phyloP scores from a whole-genome alignment of 1,140 invertebrate species.

The Lordiphosa clarofinis region DNA sequence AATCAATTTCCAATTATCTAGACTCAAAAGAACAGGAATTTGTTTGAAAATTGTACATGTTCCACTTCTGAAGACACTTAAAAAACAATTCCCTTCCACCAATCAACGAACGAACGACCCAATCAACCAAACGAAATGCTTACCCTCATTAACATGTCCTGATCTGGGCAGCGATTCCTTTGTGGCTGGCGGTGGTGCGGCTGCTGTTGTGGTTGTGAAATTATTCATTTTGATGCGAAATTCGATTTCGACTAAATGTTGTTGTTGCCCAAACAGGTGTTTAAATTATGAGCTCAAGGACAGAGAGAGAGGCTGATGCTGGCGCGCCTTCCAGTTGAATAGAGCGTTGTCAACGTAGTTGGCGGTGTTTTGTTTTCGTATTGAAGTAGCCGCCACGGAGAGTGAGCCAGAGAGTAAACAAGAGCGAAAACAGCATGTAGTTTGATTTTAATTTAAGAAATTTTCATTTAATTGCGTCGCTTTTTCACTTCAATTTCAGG shows the following conservation, averaged over 20 bases:
- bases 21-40: constrained; percentile 10
- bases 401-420: constrained; percentile 1
- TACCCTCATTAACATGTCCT: constrained; percentile 78
- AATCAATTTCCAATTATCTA: constrained; percentile 54
- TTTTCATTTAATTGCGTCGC: constrained; percentile 69
- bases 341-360: constrained; percentile 9
- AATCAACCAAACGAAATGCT: constrained; percentile 23
- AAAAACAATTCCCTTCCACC: constrained; percentile 9
- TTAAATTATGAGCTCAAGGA: constrained; percentile 60
- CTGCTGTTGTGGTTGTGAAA: constrained; percentile 73
- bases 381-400: constrained; percentile 34
- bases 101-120: not conserved
- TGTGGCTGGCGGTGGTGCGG: constrained; percentile 48
- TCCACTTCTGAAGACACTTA: constrained; percentile 26
- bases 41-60: constrained; percentile 35
- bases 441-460: constrained; percentile 29
- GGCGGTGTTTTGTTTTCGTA: constrained; percentile 13
- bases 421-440: constrained; percentile 29
- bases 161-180: constrained; percentile 73
- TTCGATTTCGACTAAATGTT: constrained; percentile 4
- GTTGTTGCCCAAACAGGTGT: constrained; percentile 51
- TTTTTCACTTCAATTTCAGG: constrained; percentile 15
- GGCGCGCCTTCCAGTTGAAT: constrained; percentile 54
- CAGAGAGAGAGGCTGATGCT: constrained; percentile 27
- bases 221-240: constrained; percentile 63